Base-by-base conservation (phyloP, 2,888 invertebrate genomes). In the Watsonalla binaria region DNA sequence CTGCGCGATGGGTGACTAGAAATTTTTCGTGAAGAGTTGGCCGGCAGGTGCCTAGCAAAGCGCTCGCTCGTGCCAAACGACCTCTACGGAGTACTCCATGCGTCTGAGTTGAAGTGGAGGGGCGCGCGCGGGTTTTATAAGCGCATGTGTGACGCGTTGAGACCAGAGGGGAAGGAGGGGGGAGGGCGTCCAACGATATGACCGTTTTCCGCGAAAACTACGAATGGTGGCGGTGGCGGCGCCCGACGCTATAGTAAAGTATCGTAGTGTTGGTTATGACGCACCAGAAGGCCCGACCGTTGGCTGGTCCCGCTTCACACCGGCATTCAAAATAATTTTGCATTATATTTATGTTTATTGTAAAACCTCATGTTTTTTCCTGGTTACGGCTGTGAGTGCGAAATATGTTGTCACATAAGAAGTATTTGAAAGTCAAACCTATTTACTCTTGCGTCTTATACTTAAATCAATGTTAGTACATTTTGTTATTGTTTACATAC, bases 41-140 rank as follows among this genome's bases (percentile, higher is more conserved):
- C 90, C 86, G 91, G 91, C 91, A 91, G 91, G 91, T 91, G 91
- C 91, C 91, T 91, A 91, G 91, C 91, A 90, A 90, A 91, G 91
- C 90, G 89, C 88, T 88, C 89, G 91, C 91, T 91, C 91, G 91
- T 91, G 91, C 91, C 91, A 91, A 91, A 91, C 91, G 83, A 91
- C 91, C 91, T 91, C 91, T 89, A 91, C 91, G 89, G 91, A 91
- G 91, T 91, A 91, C 91, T 91, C 91, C 91, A 91, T 91, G 90
- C 91, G 91, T 89, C 86, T 91, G 90, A 90, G 88, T 86, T 87
- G 85, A 78, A 81, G 90, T 86, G 85, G 86, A 72, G 87, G 86
- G 88, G 87, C 79, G 89, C 75, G 66, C 73, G 65, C 65, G 76
- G 74, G 70, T 89, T 90, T 89, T 91, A 91, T 90, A 91, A 82